Base-by-base conservation (phyloP, 2,113 vertebrate genomes). In the Varanus komodoensis region DNA sequence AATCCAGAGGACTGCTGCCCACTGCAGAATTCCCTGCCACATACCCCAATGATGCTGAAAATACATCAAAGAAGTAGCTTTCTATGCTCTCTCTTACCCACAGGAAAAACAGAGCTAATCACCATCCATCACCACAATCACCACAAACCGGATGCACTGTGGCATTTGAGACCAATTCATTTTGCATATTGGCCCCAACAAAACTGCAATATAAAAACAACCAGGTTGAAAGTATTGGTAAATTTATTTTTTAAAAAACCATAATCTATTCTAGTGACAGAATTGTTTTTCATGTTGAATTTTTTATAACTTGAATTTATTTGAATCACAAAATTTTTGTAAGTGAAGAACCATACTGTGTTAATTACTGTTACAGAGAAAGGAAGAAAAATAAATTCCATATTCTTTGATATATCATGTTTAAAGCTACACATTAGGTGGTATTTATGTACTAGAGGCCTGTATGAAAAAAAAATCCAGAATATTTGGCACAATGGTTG, bases 331-430 rank as follows among this genome's bases (percentile, higher is more conserved):
- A 69, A 93, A 91, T 29, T 90, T 79, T 91, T 81, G 73, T 79
- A 88, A 29, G 34, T 74, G 89, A 67, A 90, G 92, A 94, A 90
- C 32, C 71, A 92, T 82, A 68, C 19, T 95, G 57, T 29, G 44
- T 71, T 94, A 94, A 91, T 93, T 91, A 92, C 15, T 9, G 89
- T 25, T 88, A 90, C 21, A 78, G 27, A 94, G 9, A 8, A 89
- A 90, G 94, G 94, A 82, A 88, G n/a, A 84, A 89, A 95, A 94
- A 64, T 7, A 77, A 92, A 91, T 92, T 93, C 89, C 8, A 3
- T 8, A 75, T 64, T 93, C 81, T 92, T 93, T 93, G 92, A 90
- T 93, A 75, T 52, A 89, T n/a, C 75, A 29, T 48, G 68, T 94
- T 89, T 15, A 89, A 67, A 92, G 87, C 57, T 0, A 0, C 54